Conservation (phyloP, 1,140 invertebrate species). For the Hyposmocoma kahamanoa region DNA sequence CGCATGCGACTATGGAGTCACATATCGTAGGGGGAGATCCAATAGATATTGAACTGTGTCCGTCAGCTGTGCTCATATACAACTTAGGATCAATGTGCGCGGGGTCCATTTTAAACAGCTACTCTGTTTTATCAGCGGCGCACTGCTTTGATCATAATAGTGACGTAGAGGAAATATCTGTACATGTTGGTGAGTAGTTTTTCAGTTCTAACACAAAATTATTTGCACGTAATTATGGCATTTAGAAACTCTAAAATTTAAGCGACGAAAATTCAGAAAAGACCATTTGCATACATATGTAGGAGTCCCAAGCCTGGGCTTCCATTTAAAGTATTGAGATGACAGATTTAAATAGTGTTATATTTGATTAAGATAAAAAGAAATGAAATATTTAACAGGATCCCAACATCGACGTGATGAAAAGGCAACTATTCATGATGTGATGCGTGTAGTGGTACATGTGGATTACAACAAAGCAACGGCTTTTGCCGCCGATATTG, state of each 20-base stretch:
- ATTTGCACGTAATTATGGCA: too few species aligned
- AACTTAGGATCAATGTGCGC: conserved; percentile 16
- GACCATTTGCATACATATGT: too few species aligned
- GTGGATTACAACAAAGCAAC: neutral
- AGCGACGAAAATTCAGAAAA: too few species aligned
- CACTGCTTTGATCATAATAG: conserved; percentile 7
- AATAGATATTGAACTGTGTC: conserved; percentile 26
- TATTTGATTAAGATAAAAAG: too few species aligned
- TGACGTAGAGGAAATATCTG: conserved; percentile 1
- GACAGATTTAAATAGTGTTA: too few species aligned
- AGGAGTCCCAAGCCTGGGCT: too few species aligned
- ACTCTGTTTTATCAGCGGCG: conserved; percentile 1
- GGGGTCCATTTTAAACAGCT: conserved; percentile 7
- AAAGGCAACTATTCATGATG: neutral
- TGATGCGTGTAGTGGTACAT: neutral
- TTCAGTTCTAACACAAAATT: too few species aligned
- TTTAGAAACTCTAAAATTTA: too few species aligned
- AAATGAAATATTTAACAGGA: neutral
- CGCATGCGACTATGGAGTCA: too few species aligned
- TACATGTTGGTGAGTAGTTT: conserved; percentile 7
- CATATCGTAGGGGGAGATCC: conserved; percentile 38
- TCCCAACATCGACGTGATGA: neutral
- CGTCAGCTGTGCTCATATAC: conserved; percentile 35
- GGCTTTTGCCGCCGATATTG: neutral
- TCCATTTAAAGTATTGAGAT: too few species aligned